Conservation (phyloP, 2,797 vertebrate species). For the Chromobotia macracanthus region DNA sequence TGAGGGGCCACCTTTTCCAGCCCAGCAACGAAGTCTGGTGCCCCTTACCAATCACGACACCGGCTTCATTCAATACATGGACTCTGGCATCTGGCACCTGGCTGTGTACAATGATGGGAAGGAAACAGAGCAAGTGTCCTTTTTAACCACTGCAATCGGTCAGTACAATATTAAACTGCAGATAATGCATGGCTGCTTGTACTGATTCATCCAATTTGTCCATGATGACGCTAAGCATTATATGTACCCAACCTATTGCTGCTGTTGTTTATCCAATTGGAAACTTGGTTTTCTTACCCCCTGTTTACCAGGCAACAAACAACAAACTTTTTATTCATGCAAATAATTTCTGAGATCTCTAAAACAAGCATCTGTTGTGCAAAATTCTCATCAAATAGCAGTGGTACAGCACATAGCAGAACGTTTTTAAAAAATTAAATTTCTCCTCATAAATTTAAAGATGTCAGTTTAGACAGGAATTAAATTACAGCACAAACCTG, state of each 20-base stretch:
- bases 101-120: constrained; percentile 98
- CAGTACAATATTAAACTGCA: constrained; percentile 66
- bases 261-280: not conserved
- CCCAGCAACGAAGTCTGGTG: constrained; percentile 81
- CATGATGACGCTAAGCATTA: no score
- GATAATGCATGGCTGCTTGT: no score
- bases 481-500: not conserved
- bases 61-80: constrained; percentile 97
- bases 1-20: constrained; percentile 82
- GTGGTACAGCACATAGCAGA: not conserved
- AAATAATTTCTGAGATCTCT: not conserved
- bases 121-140: constrained; percentile 93
- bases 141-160: constrained; percentile 93
- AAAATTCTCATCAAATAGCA: not conserved
- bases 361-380: not conserved
- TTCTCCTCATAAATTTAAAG: not conserved
- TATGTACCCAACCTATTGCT: not conserved
- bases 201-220: no score
- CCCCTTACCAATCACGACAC: constrained; percentile 92
- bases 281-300: not conserved
- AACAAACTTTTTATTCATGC: not conserved
- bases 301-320: not conserved
- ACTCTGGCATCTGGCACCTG: constrained; percentile 98
- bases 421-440: not conserved
- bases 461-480: not conserved